Conservation (phyloP, 2,888 invertebrate genomes). For the Chaetogeoica ovagalla region DNA sequence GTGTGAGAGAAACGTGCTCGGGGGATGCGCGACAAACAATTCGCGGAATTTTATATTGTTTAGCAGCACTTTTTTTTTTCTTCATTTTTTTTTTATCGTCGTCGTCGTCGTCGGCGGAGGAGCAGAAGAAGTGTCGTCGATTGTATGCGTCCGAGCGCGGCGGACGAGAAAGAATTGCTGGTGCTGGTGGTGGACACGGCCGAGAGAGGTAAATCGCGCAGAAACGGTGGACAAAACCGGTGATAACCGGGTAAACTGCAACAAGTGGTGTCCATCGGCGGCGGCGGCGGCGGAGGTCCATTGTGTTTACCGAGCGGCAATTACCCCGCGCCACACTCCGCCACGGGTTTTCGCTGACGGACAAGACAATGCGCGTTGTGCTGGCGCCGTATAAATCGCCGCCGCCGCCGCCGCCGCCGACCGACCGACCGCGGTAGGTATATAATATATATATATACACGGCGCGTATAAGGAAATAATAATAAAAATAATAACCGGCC, state of each 20-base stretch:
- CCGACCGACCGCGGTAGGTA: constrained; percentile 39
- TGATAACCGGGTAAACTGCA: constrained; percentile 44
- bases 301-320: constrained; percentile 49
- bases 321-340: constrained; percentile 43
- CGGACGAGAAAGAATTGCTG: neutral
- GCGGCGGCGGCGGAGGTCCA: constrained; percentile 42
- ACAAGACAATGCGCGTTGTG: constrained; percentile 51
- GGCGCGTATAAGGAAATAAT: too few species aligned
- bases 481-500: too few species aligned
- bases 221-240: constrained; percentile 36
- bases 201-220: constrained; percentile 25
- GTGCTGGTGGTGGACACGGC: neutral
- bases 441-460: too few species aligned
- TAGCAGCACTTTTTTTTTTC: too few species aligned
- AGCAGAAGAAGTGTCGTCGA: constrained; percentile 21
- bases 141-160: neutral
- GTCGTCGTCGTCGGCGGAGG: neutral
- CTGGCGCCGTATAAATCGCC: constrained; percentile 53
- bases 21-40: constrained; percentile 23
- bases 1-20: constrained; percentile 40
- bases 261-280: constrained; percentile 50
- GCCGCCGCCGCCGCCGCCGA: constrained; percentile 12
- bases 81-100: too few species aligned
- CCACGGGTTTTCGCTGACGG: constrained; percentile 20
- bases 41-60: constrained; percentile 53